Base-by-base conservation (phyloP, 2,888 invertebrate genomes). In the Hedya salicella region DNA sequence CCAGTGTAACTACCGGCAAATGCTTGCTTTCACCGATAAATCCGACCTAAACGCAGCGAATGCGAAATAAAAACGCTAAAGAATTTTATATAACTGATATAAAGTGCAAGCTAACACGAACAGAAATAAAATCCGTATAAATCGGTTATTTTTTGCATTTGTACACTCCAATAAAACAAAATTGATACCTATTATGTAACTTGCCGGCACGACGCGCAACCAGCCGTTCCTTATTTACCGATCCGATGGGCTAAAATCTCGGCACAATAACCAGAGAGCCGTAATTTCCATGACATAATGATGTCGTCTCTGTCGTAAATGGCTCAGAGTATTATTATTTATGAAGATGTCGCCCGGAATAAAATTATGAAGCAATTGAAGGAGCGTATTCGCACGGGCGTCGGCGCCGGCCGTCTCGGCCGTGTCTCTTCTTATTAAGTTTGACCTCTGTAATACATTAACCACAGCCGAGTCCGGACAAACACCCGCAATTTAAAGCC, bases 401-500 rank as follows among this genome's bases (percentile, higher is more conserved):
- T 39, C 69, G 69, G 53, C 59, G 59, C 72, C 70, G 75, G 36
- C 65, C 44, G 46, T 52, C 52, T 65, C 46, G 36, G 61, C 67
- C 70, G 67, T 68, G 70, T 67, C 70, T 71, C 70, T 69, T 73
- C 76, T 82, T 82, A 84, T 83, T 83, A 85, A 82, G 74, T 82
- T 80, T 79, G 81, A 81, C 80, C 81, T 75, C 67, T 70, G 76
- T 73, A 71, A 78, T 77, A 81, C 77, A 80, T 81, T 78, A 80
- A 78, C 79, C 77, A 71, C 74, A 71, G 75, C 73, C 73, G 73
- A 69, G 30, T 70, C 69, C 73, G 73, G 74, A 73, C 77, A 74
- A 80, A 79, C 78, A 78, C 75, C 78, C 78, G 77, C 78, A 79
- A 81, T 82, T 80, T 81, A 81, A 80, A 77, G 78, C 75, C 72